Evolutionary conservation across 2,888 invertebrate species (phyloP), one percentile per base, ranked within the genome.

Genomic region (Leuctra nigra): DNA sequence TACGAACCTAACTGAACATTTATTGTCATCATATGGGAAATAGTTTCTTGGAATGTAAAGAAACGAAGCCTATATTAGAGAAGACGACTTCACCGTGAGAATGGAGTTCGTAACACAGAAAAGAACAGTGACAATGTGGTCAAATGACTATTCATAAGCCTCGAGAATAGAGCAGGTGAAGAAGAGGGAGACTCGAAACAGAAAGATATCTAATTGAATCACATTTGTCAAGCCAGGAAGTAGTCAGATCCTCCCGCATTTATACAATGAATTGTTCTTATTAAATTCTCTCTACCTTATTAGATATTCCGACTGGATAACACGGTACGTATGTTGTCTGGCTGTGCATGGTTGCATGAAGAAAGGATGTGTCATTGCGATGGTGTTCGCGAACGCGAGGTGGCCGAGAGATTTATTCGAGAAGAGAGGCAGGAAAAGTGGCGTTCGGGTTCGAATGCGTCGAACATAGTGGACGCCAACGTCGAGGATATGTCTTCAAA

Each of bases 151-250:
- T 29, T 29, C 29, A 29, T 29, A 11, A 29, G 29, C 6, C n/a
- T n/a, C 6, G 29, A 29, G 29, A 29, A 29, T 7, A 7, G 29
- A 11, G 11, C 29, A 29, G 29, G 29, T 29, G 29, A 11, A 29
- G 11, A 11, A 7, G 29, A 29, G 29, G 11, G 29, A 7, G 11
- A 29, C 6, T 7, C 29, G 29, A 6, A 29, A 11, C 29, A 29
- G 11, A 29, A 6, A 11, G 29, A 29, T 29, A 29, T 7, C 11
- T 29, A 29, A 29, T 29, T 29, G 56, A 39, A 57, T 29, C 38
- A 47, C 54, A 57, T 57, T 57, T 57, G 57, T 54, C 57, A 54
- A 48, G 57, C 29, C 50, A 54, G 57, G 57, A 57, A 57, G 54
- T 57, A 9, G 16, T n/a, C 47, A 29, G 50, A 35, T 29, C 33